Evolutionary conservation across 2,888 invertebrate genomes (phyloP).

Genomic region (Elaeidobius kamerunicus): DNA sequence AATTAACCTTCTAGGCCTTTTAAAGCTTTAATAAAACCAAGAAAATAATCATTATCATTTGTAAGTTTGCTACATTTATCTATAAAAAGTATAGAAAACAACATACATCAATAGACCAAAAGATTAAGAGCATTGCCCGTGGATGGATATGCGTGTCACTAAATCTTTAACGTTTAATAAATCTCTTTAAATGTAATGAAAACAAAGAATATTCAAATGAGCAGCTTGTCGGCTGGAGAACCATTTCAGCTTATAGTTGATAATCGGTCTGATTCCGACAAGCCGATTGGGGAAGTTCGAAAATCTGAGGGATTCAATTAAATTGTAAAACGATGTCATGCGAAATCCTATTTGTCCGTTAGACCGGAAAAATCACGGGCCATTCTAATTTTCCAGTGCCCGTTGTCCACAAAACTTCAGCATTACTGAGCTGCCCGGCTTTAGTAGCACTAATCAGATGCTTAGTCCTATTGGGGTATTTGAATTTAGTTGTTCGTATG

Average conservation of each 20-base stretch:
- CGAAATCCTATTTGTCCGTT: conserved; percentile 21
- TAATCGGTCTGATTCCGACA: conserved; percentile 21
- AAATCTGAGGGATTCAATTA: conserved; percentile 28
- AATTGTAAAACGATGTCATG: conserved; percentile 28
- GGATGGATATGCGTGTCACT: too few species aligned
- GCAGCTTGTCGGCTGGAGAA: not conserved
- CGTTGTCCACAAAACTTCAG: conserved; percentile 17
- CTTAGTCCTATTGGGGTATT: conserved; percentile 15
- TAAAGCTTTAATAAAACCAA: too few species aligned
- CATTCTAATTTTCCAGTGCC: conserved; percentile 18
- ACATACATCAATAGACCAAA: too few species aligned
- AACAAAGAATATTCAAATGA: conserved; percentile 1
- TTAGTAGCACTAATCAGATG: conserved; percentile 21
- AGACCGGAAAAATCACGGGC: conserved; percentile 25
- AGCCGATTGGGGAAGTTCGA: conserved; percentile 19
- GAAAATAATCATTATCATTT: too few species aligned
- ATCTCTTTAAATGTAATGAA: not conserved
- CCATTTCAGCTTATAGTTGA: conserved; percentile 10
- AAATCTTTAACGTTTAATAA: too few species aligned
- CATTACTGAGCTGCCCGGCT: conserved; percentile 14
- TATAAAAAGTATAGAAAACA: too few species aligned
- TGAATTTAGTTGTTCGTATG: conserved; percentile 11
- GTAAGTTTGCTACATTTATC: too few species aligned
- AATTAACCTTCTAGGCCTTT: too few species aligned
- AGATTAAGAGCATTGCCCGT: too few species aligned